These are phyloP conservation scores for Coluber constrictor DNA, from an alignment of 2,797 vertebrate species.

Conservation along the genomic window DNA sequence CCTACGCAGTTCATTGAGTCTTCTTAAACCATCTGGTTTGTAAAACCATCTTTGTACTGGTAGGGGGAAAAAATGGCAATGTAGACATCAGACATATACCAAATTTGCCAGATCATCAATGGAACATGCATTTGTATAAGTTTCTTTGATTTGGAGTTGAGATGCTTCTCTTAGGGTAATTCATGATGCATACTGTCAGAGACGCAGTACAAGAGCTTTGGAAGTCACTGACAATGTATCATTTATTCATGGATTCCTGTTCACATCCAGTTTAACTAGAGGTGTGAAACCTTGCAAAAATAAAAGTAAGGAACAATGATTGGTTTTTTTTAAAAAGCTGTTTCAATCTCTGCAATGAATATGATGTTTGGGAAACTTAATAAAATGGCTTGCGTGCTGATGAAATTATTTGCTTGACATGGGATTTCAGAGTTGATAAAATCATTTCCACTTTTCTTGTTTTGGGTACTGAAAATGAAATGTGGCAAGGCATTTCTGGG, in stretches of 20 bases:
- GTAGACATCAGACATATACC: neutral
- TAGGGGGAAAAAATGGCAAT: neutral
- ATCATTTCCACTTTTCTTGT: conserved; percentile 10
- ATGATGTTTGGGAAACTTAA: conserved; percentile 1
- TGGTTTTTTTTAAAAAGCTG: conserved; percentile 26
- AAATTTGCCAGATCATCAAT: neutral
- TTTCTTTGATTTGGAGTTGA: conserved; percentile 23
- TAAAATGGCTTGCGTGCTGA: neutral
- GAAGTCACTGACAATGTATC: conserved; percentile 51
- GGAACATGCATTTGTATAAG: neutral
- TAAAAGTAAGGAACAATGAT: conserved; percentile 15
- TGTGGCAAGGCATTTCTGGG: conserved; percentile 9
- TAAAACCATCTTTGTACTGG: conserved; percentile 7
- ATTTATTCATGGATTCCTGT: conserved; percentile 58
- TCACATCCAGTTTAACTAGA: conserved; percentile 37
- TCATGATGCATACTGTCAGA: conserved; percentile 27
- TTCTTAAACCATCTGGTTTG: neutral
- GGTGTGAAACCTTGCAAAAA: conserved; percentile 1
- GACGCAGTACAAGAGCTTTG: conserved; percentile 34
- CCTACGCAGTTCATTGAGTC: neutral
- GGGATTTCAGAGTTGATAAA: conserved; percentile 14
- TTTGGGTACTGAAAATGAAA: neutral
- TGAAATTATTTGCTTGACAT: conserved; percentile 1
- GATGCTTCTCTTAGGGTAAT: conserved; percentile 34
- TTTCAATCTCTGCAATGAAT: conserved; percentile 48